A percentile compares a stretch with the other conserved stretches of the same genome.
Conservation (phyloP, 2,797 vertebrate species). For the Aulostomus chinensis region DNA sequence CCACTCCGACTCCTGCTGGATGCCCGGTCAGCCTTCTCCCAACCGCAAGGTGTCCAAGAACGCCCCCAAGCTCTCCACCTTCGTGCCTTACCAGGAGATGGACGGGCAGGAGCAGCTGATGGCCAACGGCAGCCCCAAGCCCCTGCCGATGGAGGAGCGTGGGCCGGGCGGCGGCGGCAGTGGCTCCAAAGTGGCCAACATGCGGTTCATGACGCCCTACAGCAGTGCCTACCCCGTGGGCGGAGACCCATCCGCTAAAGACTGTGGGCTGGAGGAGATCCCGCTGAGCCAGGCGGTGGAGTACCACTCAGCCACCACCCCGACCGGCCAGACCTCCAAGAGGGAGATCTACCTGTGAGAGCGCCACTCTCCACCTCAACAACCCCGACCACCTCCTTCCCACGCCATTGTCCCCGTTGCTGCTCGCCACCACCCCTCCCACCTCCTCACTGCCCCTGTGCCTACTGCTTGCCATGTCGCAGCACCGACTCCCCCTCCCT, state of each 20-base stretch:
- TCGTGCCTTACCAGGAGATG: conserved; percentile 99
- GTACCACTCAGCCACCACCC: conserved; percentile 89
- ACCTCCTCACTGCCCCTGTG: conserved; percentile 79
- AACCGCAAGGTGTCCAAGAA: conserved; percentile 89
- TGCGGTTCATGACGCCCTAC: conserved; percentile 97
- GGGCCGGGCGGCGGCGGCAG: conserved; percentile 68
- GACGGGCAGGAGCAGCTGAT: conserved; percentile 90
- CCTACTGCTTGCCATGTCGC: conserved; percentile 84
- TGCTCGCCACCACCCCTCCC: conserved; percentile 28
- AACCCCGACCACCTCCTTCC: neutral
- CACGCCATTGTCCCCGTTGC: conserved; percentile 7
- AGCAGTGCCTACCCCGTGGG: conserved; percentile 94
- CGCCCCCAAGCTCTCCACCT: conserved; percentile 96
- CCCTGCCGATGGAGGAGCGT: conserved; percentile 86
- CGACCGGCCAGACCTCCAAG: conserved; percentile 93
- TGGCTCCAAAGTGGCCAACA: conserved; percentile 92
- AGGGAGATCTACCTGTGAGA: conserved; percentile 99
- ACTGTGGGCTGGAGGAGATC: conserved; percentile 95
- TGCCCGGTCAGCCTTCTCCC: conserved; percentile 96
- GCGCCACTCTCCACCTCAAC: conserved; percentile 30
- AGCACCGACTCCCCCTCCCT: conserved; percentile 33
- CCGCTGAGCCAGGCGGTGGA: conserved; percentile 95
- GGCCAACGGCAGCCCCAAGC: conserved; percentile 93
- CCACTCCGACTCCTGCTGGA: conserved; percentile 98
- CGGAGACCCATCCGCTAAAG: conserved; percentile 90